A percentile compares a stretch with the other conserved stretches of the same genome.
phyloP scores from a whole-genome alignment of 1,140 invertebrate genomes.

The Aradophagus sp. region DNA sequence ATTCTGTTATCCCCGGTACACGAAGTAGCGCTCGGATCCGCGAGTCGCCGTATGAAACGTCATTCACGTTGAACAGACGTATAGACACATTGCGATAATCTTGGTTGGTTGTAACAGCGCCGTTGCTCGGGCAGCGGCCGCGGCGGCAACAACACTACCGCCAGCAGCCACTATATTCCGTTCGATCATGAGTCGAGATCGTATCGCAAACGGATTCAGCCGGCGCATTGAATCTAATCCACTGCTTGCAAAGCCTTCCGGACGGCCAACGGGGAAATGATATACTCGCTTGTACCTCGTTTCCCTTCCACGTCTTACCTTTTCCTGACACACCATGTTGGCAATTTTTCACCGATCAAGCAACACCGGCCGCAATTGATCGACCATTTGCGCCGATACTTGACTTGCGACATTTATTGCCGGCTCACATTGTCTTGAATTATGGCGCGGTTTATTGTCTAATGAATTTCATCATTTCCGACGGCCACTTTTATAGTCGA shows the following conservation, averaged over 20 bases:
- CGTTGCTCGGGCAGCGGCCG: slow-evolving; percentile 31
- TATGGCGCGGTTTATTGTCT: too few species aligned
- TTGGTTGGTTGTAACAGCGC: slow-evolving; percentile 34
- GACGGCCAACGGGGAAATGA: slow-evolving; percentile 48
- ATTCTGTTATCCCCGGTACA: slow-evolving; percentile 37
- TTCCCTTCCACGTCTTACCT: slow-evolving; percentile 18
- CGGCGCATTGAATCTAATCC: slow-evolving; percentile 52
- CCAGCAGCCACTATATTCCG: slow-evolving; percentile 48
- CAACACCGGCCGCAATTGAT: slow-evolving; percentile 32
- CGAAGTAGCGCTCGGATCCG: slow-evolving; percentile 28
- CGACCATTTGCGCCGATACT: slow-evolving; percentile 27
- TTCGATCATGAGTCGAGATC: slow-evolving; percentile 50
- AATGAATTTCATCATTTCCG: too few species aligned
- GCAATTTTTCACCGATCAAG: slow-evolving; percentile 39
- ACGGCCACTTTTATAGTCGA: too few species aligned
- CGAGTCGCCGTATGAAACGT: slow-evolving; percentile 49
- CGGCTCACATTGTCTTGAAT: slow-evolving; percentile 5
- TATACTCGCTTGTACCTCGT: slow-evolving; percentile 41
- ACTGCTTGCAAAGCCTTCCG: slow-evolving; percentile 51
- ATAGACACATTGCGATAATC: slow-evolving; percentile 57
- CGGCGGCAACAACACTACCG: slow-evolving; percentile 27
- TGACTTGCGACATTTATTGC: slow-evolving; percentile 17
- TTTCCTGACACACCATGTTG: slow-evolving; percentile 28
- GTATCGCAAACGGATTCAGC: slow-evolving; percentile 47
- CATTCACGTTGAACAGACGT: slow-evolving; percentile 53